Evolutionary conservation across 2,888 invertebrate genomes (phyloP), one percentile per base, ranked within the genome.

Genomic region (Mycalesis mineus): DNA sequence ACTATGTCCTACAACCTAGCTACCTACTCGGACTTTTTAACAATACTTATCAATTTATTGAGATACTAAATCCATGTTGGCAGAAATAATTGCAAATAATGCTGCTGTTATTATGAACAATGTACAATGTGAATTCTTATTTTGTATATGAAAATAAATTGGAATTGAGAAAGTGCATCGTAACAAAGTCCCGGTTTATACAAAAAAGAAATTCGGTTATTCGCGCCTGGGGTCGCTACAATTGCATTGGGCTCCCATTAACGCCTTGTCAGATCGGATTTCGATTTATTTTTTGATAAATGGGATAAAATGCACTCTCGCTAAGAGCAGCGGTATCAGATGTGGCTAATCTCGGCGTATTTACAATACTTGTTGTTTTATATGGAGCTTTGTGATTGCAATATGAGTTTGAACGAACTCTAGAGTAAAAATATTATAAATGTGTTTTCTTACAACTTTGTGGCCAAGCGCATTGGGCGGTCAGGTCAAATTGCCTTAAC

Each of bases 171-270:
- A 65, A 65, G 60, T 64, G 62, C 64, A 65, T 61, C 62, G 61
- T 61, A 63, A 65, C 62, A 60, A 53, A 61, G 60, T 60, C 44
- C 41, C 55, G 22, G 58, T 54, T 57, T 57, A 57, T 63, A 68
- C 60, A 68, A 67, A 72, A 76, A 80, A 80, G 73, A 82, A 87
- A 85, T 82, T 80, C 75, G 70, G 75, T 85, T 85, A 83, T 67
- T 71, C 72, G 74, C 70, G 68, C 73, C 72, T 77, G 80, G 88
- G 89, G 90, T 84, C 80, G 84, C 79, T 81, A 80, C 87, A 90
- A 90, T 90, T 90, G 86, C 87, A 90, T 90, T 89, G 84, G 81
- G 83, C 79, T 77, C 78, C 87, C 89, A 90, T 89, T 90, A 90
- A 85, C 86, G 88, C 85, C 84, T 86, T 90, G 90, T 90, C 90